Percentiles rank a stretch among this genome's conserved stretches.
These are phyloP conservation scores for Prorops nasuta DNA, from an alignment of 1,140 invertebrate species.

Conservation along the genomic window DNA sequence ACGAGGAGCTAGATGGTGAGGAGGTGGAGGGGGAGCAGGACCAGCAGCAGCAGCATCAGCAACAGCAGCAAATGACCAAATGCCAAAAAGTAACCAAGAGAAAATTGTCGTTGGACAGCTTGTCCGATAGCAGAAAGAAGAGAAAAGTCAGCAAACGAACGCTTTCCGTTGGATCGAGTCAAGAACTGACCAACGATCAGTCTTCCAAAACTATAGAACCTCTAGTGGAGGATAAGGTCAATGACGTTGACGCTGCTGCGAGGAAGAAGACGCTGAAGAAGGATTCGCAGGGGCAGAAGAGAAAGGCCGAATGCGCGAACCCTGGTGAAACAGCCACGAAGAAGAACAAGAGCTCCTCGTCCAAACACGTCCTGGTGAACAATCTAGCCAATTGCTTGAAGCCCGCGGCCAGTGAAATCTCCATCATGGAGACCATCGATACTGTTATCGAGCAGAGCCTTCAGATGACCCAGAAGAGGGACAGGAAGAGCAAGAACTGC, in stretches of 20 bases:
- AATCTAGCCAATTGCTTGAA: conserved; percentile 29
- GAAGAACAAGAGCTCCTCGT: conserved; percentile 32
- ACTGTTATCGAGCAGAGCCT: conserved; percentile 48
- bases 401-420: conserved; percentile 42
- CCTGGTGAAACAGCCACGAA: conserved; percentile 21
- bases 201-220: neutral
- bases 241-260: conserved; percentile 11
- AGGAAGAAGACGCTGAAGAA: conserved; percentile 45
- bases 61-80: conserved; percentile 34
- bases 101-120: conserved; percentile 46
- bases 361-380: conserved; percentile 18
- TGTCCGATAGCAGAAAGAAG: conserved; percentile 40
- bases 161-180: conserved; percentile 38
- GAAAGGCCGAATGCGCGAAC: conserved; percentile 22
- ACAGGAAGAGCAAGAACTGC: conserved; percentile 30
- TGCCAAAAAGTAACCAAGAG: conserved; percentile 56
- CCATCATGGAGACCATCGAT: conserved; percentile 52
- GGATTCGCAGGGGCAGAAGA: conserved; percentile 24
- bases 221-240: conserved; percentile 13
- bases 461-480: conserved; percentile 48
- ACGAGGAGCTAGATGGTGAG: conserved; percentile 15
- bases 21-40: conserved; percentile 7
- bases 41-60: conserved; percentile 38
- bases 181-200: conserved; percentile 19
- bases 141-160: conserved; percentile 46